Percentiles rank a stretch among this genome's conserved stretches.
Conservation (phyloP, 2,888 invertebrate species). For the Pammene fasciana region DNA sequence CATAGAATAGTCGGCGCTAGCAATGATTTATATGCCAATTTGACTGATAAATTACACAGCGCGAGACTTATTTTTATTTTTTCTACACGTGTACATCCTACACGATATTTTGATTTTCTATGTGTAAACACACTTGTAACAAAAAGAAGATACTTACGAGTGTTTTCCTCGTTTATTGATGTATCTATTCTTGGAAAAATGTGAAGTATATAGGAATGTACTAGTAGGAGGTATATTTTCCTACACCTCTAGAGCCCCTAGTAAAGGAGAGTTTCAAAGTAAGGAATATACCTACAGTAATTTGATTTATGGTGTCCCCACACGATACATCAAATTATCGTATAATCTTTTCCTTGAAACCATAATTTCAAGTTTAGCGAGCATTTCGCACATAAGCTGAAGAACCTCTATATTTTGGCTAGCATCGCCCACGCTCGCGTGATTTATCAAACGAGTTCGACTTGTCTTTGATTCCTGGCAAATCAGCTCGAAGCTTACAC, state of each 20-base stretch:
- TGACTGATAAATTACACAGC: slow-evolving; percentile 17
- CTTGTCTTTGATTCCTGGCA: slow-evolving; percentile 47
- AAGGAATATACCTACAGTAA: no score
- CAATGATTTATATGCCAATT: slow-evolving; percentile 33
- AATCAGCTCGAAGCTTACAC: slow-evolving; percentile 56
- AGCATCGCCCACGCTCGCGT: slow-evolving; percentile 29
- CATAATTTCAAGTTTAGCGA: background rate
- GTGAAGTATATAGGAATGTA: background rate
- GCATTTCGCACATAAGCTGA: background rate
- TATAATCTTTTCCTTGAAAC: background rate
- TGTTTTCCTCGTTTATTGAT: background rate
- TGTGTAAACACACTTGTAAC: background rate
- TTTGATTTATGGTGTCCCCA: no score
- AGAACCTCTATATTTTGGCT: slow-evolving; percentile 23
- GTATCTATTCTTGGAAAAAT: background rate
- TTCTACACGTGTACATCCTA: slow-evolving; percentile 3
- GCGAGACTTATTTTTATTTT: slow-evolving; percentile 7
- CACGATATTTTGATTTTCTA: background rate
- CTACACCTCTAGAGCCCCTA: no score
- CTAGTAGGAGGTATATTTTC: no score
- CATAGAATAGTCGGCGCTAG: slow-evolving; percentile 24
- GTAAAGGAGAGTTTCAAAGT: no score
- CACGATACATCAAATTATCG: no score
- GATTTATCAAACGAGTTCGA: slow-evolving; percentile 42
- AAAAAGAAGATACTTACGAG: background rate